These are phyloP conservation scores for Micoletzkya japonica DNA, from an alignment of 2,888 invertebrate genomes.

Conservation along the genomic window DNA sequence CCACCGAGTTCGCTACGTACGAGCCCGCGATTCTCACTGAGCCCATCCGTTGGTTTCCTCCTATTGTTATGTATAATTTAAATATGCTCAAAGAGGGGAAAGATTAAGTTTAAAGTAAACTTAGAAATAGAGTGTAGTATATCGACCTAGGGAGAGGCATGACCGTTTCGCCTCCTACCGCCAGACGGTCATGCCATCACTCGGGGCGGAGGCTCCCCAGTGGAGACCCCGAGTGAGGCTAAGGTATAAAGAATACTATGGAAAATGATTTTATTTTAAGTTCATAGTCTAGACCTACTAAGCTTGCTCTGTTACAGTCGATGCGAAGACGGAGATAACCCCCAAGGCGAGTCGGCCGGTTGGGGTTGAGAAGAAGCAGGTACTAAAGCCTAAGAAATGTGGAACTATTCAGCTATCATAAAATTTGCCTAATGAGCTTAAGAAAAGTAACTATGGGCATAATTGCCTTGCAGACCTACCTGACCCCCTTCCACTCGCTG, in stretches of 20 bases:
- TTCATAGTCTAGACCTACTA: not conserved
- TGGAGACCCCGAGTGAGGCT: no score
- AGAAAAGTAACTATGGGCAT: no score
- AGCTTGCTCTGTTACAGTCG: not conserved
- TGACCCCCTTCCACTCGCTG: conserved; percentile 25
- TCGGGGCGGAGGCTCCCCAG: no score
- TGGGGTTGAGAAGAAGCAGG: conserved; percentile 11
- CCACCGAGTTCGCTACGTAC: conserved; percentile 3
- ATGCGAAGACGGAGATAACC: conserved; percentile 14
- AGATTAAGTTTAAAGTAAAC: not conserved
- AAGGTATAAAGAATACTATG: conserved; percentile 10
- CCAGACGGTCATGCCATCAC: no score
- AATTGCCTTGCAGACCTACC: conserved; percentile 18
- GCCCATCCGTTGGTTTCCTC: no score
- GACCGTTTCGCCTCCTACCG: no score
- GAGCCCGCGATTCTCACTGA: conserved; percentile 18
- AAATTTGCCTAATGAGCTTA: no score
- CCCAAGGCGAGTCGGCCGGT: conserved; percentile 8
- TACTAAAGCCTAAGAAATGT: not conserved
- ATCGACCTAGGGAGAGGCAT: no score
- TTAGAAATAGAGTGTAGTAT: no score
- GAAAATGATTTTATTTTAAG: conserved; percentile 7
- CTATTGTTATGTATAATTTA: no score
- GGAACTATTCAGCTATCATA: not conserved
- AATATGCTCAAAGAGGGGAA: not conserved